Percentiles rank a stretch among this genome's conserved stretches.
These are phyloP conservation scores for Paramisgurnus dabryanus DNA, from an alignment of 2,113 vertebrate genomes.

Conservation along the genomic window DNA sequence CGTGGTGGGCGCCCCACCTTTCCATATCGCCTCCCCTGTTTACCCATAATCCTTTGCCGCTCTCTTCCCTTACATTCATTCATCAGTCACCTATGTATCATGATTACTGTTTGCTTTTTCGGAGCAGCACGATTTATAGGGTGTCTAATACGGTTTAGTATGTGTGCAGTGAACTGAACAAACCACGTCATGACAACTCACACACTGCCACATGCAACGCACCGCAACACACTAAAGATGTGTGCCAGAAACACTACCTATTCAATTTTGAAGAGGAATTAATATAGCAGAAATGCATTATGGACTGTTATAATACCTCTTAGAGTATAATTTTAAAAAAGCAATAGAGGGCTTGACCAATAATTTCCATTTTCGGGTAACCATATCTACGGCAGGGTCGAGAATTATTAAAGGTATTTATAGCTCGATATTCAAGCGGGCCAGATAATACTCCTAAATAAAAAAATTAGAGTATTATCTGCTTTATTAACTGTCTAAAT, in stretches of 20 bases:
- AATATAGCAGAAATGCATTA: constrained; percentile 20
- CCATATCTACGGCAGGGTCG: not conserved
- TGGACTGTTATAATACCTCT: constrained; percentile 25
- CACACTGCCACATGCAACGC: constrained; percentile 58
- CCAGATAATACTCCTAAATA: not conserved
- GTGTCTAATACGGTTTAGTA: constrained; percentile 73
- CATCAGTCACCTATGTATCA: constrained; percentile 57
- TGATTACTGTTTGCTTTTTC: constrained; percentile 62
- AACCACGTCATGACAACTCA: constrained; percentile 75
- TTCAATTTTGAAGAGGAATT: not conserved
- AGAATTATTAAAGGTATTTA: not conserved
- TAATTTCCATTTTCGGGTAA: constrained; percentile 7
- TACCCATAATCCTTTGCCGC: constrained; percentile 17
- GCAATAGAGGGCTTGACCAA: not conserved
- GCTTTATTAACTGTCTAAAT: constrained; percentile 24
- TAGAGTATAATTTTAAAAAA: constrained; percentile 4
- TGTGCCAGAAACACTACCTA: constrained; percentile 23
- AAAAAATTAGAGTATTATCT: constrained; percentile 2
- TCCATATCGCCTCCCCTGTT: constrained; percentile 31
- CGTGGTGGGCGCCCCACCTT: constrained; percentile 1
- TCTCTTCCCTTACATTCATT: constrained; percentile 40
- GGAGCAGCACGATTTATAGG: constrained; percentile 69
- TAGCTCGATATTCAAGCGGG: not conserved
- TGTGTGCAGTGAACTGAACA: constrained; percentile 70
- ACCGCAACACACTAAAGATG: not conserved